These are phyloP conservation scores for Acanthochromis polyacanthus DNA, from an alignment of 2,113 vertebrate species.

Conservation along the genomic window DNA sequence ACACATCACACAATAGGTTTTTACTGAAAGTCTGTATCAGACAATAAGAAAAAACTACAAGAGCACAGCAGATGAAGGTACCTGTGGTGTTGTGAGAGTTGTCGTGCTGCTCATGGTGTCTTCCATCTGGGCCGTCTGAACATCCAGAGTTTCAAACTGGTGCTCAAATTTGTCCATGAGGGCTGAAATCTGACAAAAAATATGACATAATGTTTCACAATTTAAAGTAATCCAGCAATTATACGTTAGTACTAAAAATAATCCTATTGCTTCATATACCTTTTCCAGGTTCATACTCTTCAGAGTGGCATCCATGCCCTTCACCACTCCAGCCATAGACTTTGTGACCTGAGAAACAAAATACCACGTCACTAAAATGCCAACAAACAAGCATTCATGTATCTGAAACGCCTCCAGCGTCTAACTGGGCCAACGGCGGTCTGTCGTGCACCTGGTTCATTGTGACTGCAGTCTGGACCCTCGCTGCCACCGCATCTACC, in stretches of 20 bases:
- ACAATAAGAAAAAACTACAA: background rate
- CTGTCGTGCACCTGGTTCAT: slow-evolving; percentile 92
- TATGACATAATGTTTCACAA: background rate
- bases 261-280: slow-evolving; percentile 71
- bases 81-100: slow-evolving; percentile 95
- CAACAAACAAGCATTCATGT: background rate
- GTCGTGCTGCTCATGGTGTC: slow-evolving; percentile 98
- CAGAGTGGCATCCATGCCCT: slow-evolving; percentile 94
- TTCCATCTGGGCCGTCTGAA: slow-evolving; percentile 96
- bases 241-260: background rate
- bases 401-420: background rate
- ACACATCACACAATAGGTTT: slow-evolving; percentile 28
- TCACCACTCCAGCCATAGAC: slow-evolving; percentile 97
- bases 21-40: background rate
- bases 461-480: slow-evolving; percentile 96
- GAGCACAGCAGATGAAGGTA: slow-evolving; percentile 46
- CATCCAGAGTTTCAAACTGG: slow-evolving; percentile 97
- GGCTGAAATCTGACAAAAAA: slow-evolving; percentile 87
- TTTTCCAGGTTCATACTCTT: slow-evolving; percentile 98
- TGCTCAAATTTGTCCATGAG: slow-evolving; percentile 97
- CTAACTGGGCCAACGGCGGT: background rate
- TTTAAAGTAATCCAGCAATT: background rate
- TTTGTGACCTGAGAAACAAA: slow-evolving; percentile 90
- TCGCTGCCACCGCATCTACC: slow-evolving; percentile 95
- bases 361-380: slow-evolving; percentile 1